phyloP scores from a whole-genome alignment of 64 coral and sea anemone species.

The Montipora cactus region DNA sequence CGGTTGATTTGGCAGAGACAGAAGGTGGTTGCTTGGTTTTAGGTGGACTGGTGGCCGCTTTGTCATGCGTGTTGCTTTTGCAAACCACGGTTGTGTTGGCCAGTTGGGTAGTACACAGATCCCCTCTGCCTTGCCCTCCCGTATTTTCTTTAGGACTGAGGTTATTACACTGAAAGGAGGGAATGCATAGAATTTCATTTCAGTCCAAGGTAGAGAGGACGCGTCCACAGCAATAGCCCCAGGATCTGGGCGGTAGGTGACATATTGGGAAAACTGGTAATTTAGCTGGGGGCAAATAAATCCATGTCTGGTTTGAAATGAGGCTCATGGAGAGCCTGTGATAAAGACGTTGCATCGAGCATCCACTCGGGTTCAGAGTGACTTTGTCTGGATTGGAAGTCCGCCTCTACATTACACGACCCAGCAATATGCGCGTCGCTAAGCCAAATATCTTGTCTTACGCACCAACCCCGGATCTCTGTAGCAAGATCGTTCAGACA shows the following conservation, averaged over 20 bases:
- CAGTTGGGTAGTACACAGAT: too few species aligned
- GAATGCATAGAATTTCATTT: conserved; percentile 23
- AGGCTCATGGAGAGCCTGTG: background rate
- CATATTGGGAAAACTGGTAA: background rate
- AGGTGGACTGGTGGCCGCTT: too few species aligned
- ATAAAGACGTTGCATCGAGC: background rate
- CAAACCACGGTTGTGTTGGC: too few species aligned
- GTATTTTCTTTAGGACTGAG: background rate
- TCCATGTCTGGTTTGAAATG: conserved; percentile 12
- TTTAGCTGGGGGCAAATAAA: conserved; percentile 42
- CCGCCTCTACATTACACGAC: background rate
- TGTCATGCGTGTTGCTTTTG: too few species aligned
- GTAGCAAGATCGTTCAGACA: too few species aligned
- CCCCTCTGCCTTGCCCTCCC: too few species aligned
- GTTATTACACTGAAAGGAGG: conserved; percentile 13
- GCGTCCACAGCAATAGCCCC: background rate
- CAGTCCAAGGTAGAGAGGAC: background rate
- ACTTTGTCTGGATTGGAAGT: background rate
- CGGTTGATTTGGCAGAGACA: too few species aligned
- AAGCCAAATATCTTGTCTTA: too few species aligned
- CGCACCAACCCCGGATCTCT: too few species aligned
- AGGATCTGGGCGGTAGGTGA: background rate
- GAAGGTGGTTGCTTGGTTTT: too few species aligned
- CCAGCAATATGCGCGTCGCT: conserved; percentile 34
- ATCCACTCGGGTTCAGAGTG: conserved; percentile 13